These are phyloP conservation scores for Tapera naevia DNA, from an alignment of 2,797 vertebrate species.

Conservation along the genomic window DNA sequence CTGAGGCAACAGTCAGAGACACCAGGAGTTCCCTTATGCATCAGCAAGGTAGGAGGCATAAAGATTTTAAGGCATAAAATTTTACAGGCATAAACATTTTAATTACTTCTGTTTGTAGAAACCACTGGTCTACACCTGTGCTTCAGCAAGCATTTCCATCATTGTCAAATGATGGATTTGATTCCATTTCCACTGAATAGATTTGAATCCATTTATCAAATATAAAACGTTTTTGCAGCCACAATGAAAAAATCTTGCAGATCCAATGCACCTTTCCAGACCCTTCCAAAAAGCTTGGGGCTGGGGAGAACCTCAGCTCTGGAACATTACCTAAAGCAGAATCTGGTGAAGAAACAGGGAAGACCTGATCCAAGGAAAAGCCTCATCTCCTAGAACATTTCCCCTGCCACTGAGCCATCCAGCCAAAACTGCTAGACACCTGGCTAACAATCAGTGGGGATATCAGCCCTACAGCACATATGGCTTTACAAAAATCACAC, in stretches of 20 bases:
- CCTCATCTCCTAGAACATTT: background rate
- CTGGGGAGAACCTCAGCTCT: background rate
- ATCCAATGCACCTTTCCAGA: background rate
- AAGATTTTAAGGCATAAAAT: background rate
- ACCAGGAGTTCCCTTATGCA: background rate
- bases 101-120: background rate
- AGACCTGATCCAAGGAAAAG: background rate
- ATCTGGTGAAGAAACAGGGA: background rate
- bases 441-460: background rate
- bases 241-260: background rate
- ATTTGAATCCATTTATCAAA: too few relatives aligned
- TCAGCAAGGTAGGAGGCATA: background rate
- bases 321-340: background rate
- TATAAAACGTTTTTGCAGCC: background rate
- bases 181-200: too few relatives aligned
- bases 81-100: background rate
- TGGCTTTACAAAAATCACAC: background rate
- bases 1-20: background rate
- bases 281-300: background rate
- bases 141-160: background rate
- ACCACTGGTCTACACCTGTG: background rate
- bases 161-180: background rate
- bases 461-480: background rate
- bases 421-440: background rate
- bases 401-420: background rate